Base-by-base conservation (phyloP, 1,140 invertebrate genomes). In the Drosophila pachea region DNA sequence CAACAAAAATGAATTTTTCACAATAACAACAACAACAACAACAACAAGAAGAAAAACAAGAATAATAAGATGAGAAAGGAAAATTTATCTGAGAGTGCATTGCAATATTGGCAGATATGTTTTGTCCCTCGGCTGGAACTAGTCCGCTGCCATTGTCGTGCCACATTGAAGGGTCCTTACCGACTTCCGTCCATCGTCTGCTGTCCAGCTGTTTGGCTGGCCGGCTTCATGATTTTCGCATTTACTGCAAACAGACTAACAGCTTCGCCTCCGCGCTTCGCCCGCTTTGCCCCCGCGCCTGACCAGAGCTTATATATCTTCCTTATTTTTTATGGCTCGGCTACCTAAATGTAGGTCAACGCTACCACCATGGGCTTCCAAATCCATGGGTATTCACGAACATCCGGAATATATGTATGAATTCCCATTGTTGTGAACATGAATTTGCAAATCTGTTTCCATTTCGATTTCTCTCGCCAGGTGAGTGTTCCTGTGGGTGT, bases 391-490 rank as follows among this genome's bases (percentile, higher is more conserved):
- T 35, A 68, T 42, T 62, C 54, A 66, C 11, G 50, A 60, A 12
- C 16, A 64, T 55, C n/a, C 40, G 60, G 22, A 52, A 59, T 54
- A 42, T 66, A 53, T 66, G 53, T 58, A 58, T 65, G 47, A 64
- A 9, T 12, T 2, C 47, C 52, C 61, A 78, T 83, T 83, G 81
- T 83, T 84, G 81, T 62, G 49, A 79, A 84, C 76, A 79, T 86
- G 79, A 70, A 83, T 84, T 86, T 64, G 74, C 76, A 83, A 84
- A 84, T 86, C 73, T 86, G 74, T 84, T 84, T 76, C 60, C 67
- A 84, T 84, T 81, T 74, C 65, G 63, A 68, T 75, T 86, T 86
- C 65, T 86, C 50, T 68, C 59, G 45, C 12, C 22, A 22, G 22
- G 22, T 22, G 22, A 22, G 22, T 22, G 22, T 22, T 22, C 22